Evolutionary conservation across 1,140 invertebrate species (phyloP).

Genomic region (Ceratina australensis): DNA sequence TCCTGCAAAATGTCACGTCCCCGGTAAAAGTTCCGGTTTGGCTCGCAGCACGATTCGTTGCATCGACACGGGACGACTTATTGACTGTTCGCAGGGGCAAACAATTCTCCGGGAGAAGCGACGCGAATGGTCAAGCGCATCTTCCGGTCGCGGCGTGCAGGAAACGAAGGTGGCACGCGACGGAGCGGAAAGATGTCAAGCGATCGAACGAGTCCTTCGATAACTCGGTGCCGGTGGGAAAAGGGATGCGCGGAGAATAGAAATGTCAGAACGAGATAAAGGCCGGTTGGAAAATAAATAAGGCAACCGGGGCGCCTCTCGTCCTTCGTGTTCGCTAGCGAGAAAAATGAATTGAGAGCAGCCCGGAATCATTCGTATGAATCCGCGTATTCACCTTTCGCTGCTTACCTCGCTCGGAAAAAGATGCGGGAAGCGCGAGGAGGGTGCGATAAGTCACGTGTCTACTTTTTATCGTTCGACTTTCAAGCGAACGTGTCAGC

Average conservation of each 20-base stretch:
- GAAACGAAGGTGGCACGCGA: background rate
- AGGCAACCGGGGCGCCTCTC: background rate
- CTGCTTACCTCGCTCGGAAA: conserved; percentile 1
- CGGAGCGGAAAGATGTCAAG: conserved; percentile 9
- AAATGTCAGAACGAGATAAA: conserved; percentile 36
- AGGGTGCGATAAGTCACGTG: conserved; percentile 16
- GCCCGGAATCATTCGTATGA: conserved; percentile 9
- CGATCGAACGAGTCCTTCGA: conserved; percentile 24
- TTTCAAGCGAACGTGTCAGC: background rate
- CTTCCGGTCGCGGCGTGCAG: background rate
- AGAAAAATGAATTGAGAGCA: conserved; percentile 20
- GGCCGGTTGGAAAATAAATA: conserved; percentile 12
- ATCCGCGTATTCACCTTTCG: background rate
- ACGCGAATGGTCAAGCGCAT: conserved; percentile 17
- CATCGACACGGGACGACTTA: conserved; percentile 8
- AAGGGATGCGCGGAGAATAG: conserved; percentile 30
- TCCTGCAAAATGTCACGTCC: background rate
- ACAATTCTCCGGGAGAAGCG: conserved; percentile 8
- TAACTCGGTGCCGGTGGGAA: background rate
- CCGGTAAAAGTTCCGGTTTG: background rate
- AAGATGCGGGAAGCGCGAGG: background rate
- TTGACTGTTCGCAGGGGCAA: background rate
- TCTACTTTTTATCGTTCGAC: conserved; percentile 3
- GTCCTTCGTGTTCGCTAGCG: background rate
- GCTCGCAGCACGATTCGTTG: background rate